A percentile compares a stretch with the other conserved stretches of the same genome.
Conservation (phyloP, 37 sponge, comb jelly and placozoan genomes). For the Aplysina aerophoba region DNA sequence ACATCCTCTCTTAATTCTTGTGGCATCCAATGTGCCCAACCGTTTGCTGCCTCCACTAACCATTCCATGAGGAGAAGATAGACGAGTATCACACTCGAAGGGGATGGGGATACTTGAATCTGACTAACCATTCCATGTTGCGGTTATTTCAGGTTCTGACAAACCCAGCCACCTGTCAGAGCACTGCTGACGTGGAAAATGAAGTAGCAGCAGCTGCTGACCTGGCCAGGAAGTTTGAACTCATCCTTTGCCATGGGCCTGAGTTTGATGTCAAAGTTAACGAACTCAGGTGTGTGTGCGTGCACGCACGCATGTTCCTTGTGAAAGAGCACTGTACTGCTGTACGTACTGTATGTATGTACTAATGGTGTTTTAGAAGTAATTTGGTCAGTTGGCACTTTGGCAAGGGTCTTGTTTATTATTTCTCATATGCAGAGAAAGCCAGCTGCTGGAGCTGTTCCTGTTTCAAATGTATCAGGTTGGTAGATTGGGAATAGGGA, state of each 20-base stretch:
- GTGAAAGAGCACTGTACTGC: too few relatives aligned
- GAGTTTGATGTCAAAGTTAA: neutral
- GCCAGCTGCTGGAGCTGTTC: constrained; percentile 14
- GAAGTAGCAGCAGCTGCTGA: neutral
- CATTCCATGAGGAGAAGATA: too few relatives aligned
- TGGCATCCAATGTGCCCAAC: too few relatives aligned
- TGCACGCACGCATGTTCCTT: neutral
- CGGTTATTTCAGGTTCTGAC: neutral
- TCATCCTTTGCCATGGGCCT: neutral
- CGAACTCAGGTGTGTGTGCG: neutral
- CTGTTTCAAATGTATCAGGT: constrained; percentile 19
- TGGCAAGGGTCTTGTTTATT: neutral
- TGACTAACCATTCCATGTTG: neutral
- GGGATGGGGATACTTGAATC: neutral
- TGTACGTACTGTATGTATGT: too few relatives aligned
- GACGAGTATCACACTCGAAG: too few relatives aligned
- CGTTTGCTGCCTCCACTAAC: too few relatives aligned
- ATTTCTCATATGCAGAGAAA: neutral
- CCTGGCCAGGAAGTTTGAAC: neutral
- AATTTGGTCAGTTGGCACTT: too few relatives aligned
- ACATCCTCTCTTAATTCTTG: neutral
- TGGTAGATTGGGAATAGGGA: neutral
- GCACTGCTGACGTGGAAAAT: too few relatives aligned
- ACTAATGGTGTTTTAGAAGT: too few relatives aligned
- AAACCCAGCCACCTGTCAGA: neutral